These are phyloP conservation scores for Sebastes trivittatus DNA, from an alignment of 2,797 vertebrate species.

Conservation along the genomic window DNA sequence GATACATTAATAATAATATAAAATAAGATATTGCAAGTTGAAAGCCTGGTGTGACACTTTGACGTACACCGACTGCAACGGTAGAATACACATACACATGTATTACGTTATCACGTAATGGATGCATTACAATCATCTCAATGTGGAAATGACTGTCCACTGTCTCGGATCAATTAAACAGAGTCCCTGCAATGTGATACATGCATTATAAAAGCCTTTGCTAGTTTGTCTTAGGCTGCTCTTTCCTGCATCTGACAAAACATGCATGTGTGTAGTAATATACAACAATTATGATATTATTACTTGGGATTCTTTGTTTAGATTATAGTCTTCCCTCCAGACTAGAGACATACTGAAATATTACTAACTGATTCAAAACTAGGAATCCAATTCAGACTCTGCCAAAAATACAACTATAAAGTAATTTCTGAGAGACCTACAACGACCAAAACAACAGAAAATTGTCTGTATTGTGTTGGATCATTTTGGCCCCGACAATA, in stretches of 20 bases:
- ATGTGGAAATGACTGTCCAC: conserved; percentile 5
- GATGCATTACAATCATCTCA: conserved; percentile 11
- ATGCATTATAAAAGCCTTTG: neutral
- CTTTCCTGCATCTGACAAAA: neutral
- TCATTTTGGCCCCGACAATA: neutral
- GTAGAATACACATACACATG: neutral
- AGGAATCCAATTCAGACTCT: neutral
- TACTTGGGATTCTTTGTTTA: neutral
- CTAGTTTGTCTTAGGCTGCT: neutral
- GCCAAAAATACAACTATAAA: neutral
- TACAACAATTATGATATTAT: neutral
- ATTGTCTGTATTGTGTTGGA: no score
- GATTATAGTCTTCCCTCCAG: accelerated
- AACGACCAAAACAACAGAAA: neutral
- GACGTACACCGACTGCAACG: neutral
- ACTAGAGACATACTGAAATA: neutral
- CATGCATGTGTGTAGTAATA: neutral
- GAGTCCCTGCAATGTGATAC: neutral
- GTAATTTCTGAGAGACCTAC: neutral
- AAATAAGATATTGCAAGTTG: neutral
- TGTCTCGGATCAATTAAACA: conserved; percentile 13
- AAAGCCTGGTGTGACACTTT: neutral
- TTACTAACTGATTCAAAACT: neutral
- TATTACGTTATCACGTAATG: conserved; percentile 1
- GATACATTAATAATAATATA: neutral